A percentile compares a stretch with the other conserved stretches of the same genome.
Evolutionary conservation across 1,140 invertebrate species (phyloP).

Genomic region (Atopsyche davidsoni): DNA sequence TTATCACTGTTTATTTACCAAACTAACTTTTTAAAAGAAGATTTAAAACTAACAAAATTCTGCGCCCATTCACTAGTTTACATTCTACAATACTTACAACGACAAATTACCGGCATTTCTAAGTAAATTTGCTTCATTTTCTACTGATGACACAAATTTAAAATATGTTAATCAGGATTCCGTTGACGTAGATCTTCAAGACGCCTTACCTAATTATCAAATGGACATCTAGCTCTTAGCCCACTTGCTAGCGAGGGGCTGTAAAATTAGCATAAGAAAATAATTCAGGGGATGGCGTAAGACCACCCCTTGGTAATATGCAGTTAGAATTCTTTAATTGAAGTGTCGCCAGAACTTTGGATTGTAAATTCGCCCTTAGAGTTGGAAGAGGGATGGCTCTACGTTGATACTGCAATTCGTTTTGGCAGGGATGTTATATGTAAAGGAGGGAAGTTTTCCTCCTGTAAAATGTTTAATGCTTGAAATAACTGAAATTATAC

Average conservation of each 20-base stretch:
- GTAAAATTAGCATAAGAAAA: constrained; percentile 1
- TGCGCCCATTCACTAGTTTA: too few species aligned
- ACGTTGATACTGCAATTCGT: too few species aligned
- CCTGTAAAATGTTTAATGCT: background rate
- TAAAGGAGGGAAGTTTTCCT: background rate
- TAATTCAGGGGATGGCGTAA: background rate
- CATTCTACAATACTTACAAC: too few species aligned
- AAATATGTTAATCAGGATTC: background rate
- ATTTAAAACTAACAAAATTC: too few species aligned
- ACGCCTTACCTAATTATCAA: background rate
- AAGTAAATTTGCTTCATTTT: background rate
- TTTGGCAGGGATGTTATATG: too few species aligned
- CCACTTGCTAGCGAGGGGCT: background rate
- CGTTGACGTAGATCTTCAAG: background rate
- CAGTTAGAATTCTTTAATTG: constrained; percentile 6
- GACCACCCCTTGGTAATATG: background rate
- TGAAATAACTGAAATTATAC: background rate
- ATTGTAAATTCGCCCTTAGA: background rate
- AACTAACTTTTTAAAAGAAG: too few species aligned
- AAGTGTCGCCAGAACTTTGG: constrained; percentile 1
- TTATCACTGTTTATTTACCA: too few species aligned
- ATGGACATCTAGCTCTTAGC: background rate
- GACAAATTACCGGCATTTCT: background rate
- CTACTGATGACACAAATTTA: background rate
- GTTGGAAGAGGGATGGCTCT: too few species aligned